Evolutionary conservation across 2,113 vertebrate genomes (phyloP), one percentile per base, ranked within the genome.

Genomic region (Siphamia tubifer): DNA sequence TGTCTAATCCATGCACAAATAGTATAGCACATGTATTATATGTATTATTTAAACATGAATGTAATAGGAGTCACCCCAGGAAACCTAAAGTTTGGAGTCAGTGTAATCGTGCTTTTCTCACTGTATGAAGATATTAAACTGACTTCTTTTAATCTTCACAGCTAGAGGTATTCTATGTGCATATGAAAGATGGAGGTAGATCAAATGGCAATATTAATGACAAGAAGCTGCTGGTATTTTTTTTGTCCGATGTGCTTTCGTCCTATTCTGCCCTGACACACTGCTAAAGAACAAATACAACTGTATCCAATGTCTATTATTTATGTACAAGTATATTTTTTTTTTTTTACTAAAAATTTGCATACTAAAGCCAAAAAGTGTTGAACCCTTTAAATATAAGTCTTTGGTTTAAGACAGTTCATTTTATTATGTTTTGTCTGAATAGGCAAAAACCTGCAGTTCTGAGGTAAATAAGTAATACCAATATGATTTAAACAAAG

Each of bases 161-260:
- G 48, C 51, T 58, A n/a, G 28, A 8, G 16, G 44, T 47, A 77
- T 69, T 43, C 45, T 47, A 3, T 13, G 17, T 15, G 31, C n/a
- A 38, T 32, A 53, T 23, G 28, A 56, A 63, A 62, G 51, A 76
- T 19, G 49, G 16, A 24, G 64, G 47, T 35, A 76, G 78, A 85
- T 89, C 75, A 89, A 82, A 81, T 54, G 34, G 85, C 43, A 84
- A 70, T 78, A 86, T 85, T 86, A 73, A 90, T 86, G 68, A 77
- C 19, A 13, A 25, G 39, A 56, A 56, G 48, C 38, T 21, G 32
- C 8, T 39, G 70, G 43, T 47, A 20, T 24, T 43, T 66, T 85
- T 85, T 66, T 42, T 44, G 27, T 39, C 38, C 15, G 3, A 12
- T 76, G 61, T 54, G 52, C 27, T n/a, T 38, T 32, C 36, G 39